Conservation (phyloP, 2,797 vertebrate genomes). For the Craterocephalus amniculus region DNA sequence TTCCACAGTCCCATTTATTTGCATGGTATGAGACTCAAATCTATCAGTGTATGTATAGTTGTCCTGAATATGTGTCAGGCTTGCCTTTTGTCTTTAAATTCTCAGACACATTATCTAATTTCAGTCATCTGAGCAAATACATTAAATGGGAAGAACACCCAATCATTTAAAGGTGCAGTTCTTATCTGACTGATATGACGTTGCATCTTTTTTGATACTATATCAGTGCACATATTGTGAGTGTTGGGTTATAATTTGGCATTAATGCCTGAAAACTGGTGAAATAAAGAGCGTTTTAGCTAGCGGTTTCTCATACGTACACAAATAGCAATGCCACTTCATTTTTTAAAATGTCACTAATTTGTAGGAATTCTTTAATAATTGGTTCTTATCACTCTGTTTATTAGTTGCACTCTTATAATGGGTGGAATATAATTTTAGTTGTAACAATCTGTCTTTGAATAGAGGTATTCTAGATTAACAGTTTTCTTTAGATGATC, state of each 20-base stretch:
- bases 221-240: background rate
- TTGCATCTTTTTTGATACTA: background rate
- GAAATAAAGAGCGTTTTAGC: background rate
- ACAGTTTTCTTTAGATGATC: background rate
- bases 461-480: too few species aligned
- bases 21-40: constrained; percentile 17
- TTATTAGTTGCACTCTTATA: background rate
- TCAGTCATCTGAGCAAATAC: background rate
- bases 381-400: background rate
- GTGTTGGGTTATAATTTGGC: background rate
- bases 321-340: background rate
- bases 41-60: constrained; percentile 12
- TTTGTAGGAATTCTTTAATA: background rate
- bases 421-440: background rate
- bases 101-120: constrained; percentile 2
- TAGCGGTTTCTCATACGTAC: background rate
- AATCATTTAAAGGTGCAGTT: background rate
- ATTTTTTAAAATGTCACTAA: background rate
- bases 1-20: constrained; percentile 22
- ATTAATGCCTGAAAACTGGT: constrained; percentile 16
- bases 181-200: constrained; percentile 12
- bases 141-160: background rate
- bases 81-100: constrained; percentile 20
- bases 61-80: constrained; percentile 18
- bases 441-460: too few species aligned